A percentile compares a stretch with the other conserved stretches of the same genome.
Conservation (phyloP, 2,888 invertebrate species). For the Hedya salicella region DNA sequence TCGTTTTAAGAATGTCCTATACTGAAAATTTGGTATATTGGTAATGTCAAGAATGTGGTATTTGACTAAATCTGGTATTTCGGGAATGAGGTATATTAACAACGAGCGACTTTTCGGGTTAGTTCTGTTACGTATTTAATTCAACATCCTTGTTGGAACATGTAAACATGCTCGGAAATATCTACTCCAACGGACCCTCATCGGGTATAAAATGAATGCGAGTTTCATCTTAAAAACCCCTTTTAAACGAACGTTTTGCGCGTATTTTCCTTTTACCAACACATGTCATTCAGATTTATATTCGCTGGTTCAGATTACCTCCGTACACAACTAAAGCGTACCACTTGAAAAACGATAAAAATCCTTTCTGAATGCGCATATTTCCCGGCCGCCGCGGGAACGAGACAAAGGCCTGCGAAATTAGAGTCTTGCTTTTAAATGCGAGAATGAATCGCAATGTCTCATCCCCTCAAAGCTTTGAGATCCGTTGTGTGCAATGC, state of each 20-base stretch:
- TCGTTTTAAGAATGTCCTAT: too few species aligned
- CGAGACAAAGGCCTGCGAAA: conserved; percentile 82
- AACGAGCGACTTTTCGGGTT: too few species aligned
- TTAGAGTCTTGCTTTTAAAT: conserved; percentile 84
- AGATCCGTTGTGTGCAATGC: conserved; percentile 66
- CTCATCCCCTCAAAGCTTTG: conserved; percentile 81
- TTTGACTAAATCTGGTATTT: too few species aligned
- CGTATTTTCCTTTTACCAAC: conserved; percentile 10
- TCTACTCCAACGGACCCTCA: not conserved
- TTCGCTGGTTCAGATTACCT: conserved; percentile 34
- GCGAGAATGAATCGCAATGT: conserved; percentile 82
- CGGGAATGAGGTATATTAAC: too few species aligned
- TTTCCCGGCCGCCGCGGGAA: conserved; percentile 68
- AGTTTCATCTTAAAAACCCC: not conserved
- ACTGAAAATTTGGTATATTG: too few species aligned
- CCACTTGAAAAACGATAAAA: conserved; percentile 81
- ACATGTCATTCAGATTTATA: conserved; percentile 16
- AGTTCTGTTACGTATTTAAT: too few species aligned
- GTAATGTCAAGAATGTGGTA: too few species aligned
- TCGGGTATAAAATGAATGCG: not conserved
- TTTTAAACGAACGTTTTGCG: conserved; percentile 2
- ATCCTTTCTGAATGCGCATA: conserved; percentile 81
- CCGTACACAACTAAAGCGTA: conserved; percentile 43
- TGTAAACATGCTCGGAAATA: too few species aligned
- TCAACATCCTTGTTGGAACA: too few species aligned